Evolutionary conservation across 2,113 vertebrate species (phyloP), one percentile per base, ranked within the genome.

Genomic region (Nymphicus hollandicus): DNA sequence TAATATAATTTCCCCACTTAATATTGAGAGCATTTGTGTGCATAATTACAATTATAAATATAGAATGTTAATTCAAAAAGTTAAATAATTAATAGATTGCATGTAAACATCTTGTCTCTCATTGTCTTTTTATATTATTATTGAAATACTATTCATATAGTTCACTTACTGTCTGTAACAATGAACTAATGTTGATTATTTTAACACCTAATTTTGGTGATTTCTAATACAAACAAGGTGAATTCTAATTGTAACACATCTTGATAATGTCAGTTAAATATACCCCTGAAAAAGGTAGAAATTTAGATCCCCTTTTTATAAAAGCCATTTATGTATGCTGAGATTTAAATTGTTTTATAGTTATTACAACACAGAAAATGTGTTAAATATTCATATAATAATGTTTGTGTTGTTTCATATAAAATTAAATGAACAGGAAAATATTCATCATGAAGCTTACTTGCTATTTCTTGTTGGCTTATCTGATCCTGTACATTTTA

Each of bases 41-140:
- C 96, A 97, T 96, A 97, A 97, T 97, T 95, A 96, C 93, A 41
- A 96, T 84, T 96, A 72, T 94, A 97, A 97, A 96, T 97, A 97
- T 95, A 88, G 95, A 97, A 97, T 89, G 58, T 80, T 97, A 95
- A 95, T 89, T 96, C 84, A 87, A 94, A 96, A 97, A 91, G 33
- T 96, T 97, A 96, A 97, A 96, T 97, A 97, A 97, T 96, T 97
- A 97, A 97, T 97, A 95, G 49, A 95, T 93, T 95, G 8, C 86
- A 60, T 93, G 87, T 93, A 96, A 97, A 97, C 96, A 95, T 70
- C 93, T 88, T 68, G 17, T 46, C 33, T 96, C 69, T 81, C 24
- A 81, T 85, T 63, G 37, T 93, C 63, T 86, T 95, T 94, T 88
- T 76, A 72, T 72, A 77, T 81, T 94, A 89, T 90, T 81, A 24